A percentile compares a stretch with the other conserved stretches of the same genome.
Evolutionary conservation across 2,888 invertebrate genomes (phyloP).

Genomic region (Zaprionus obscuricornis): DNA sequence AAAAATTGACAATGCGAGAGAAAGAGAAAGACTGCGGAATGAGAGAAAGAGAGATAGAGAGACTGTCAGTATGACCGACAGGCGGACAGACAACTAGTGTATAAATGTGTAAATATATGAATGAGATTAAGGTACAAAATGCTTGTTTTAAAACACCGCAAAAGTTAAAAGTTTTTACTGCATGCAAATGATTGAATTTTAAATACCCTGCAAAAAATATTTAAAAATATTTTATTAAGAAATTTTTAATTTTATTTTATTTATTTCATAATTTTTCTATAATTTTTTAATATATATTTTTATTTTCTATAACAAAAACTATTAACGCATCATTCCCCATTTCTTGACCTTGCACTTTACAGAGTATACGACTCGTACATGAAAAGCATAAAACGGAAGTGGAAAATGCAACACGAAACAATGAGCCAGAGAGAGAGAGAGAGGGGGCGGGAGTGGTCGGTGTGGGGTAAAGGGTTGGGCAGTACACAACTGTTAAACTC

Average conservation of each 20-base stretch:
- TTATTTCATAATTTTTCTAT: no score
- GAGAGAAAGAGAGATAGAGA: not conserved
- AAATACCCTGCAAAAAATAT: conserved; percentile 17
- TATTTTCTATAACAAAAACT: no score
- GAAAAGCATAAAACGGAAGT: conserved; percentile 39
- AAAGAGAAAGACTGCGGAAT: not conserved
- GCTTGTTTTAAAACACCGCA: conserved; percentile 32
- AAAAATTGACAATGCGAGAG: conserved; percentile 16
- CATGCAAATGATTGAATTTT: not conserved
- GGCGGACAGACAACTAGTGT: conserved; percentile 20
- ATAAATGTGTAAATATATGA: conserved; percentile 51
- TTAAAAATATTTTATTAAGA: no score
- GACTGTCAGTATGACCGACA: not conserved
- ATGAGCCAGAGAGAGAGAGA: not conserved
- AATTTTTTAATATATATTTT: no score
- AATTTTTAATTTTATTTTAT: no score
- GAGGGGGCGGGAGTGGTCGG: not conserved
- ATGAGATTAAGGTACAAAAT: conserved; percentile 59
- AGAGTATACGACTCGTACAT: conserved; percentile 2
- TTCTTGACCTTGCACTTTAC: no score
- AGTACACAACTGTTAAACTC: conserved; percentile 75
- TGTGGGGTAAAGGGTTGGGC: no score
- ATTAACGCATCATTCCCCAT: not conserved
- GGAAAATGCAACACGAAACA: conserved; percentile 34
- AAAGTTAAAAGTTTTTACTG: conserved; percentile 7